Percentiles rank a stretch among this genome's conserved stretches.
phyloP scores from a whole-genome alignment of 2,113 vertebrate species.

The Oreocharis arfaki region DNA sequence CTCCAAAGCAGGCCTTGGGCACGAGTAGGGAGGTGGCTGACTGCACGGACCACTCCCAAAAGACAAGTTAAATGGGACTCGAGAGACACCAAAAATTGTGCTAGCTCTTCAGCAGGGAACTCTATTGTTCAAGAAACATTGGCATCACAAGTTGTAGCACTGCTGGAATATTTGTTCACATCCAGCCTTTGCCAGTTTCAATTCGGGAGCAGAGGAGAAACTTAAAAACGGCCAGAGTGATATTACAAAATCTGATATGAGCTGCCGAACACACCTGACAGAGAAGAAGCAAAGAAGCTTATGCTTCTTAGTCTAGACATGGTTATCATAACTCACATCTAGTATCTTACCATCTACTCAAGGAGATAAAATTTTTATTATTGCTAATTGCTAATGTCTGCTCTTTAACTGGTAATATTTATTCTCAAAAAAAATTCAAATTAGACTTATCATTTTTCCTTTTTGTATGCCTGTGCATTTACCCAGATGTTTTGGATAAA shows the following conservation, averaged over 20 bases:
- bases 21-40: fast-evolving
- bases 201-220: background rate
- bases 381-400: background rate
- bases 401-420: background rate
- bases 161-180: background rate
- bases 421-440: background rate
- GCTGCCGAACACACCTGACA: background rate
- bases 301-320: background rate
- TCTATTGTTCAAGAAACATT: background rate
- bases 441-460: background rate
- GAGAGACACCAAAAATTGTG: background rate
- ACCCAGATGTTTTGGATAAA: background rate
- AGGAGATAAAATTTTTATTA: background rate
- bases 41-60: background rate
- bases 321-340: background rate
- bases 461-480: background rate
- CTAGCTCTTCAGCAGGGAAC: background rate
- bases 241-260: background rate
- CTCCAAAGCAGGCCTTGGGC: background rate
- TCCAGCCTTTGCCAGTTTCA: background rate
- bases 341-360: background rate
- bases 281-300: background rate
- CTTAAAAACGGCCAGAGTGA: background rate
- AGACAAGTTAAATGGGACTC: background rate
- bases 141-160: background rate